A percentile compares a stretch with the other conserved stretches of the same genome.
Evolutionary conservation across 2,113 vertebrate species (phyloP).

Genomic region (Xiphorhynchus elegans): DNA sequence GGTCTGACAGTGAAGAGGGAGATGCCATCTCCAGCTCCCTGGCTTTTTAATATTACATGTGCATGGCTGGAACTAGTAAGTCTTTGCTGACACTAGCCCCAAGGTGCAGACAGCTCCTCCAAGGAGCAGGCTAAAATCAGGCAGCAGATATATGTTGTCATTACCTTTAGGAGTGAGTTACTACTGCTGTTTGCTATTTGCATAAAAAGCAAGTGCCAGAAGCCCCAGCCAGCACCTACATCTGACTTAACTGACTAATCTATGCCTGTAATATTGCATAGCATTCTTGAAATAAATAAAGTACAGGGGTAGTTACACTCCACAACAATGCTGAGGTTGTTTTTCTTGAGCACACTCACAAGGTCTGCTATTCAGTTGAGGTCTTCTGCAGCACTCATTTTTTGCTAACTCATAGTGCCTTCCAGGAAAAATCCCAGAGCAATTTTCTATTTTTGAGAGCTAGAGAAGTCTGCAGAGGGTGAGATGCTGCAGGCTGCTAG

Average conservation of each 20-base stretch:
- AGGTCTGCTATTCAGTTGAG: neutral
- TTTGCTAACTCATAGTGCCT: conserved; percentile 1
- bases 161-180: conserved; percentile 10
- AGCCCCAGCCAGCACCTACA: neutral
- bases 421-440: conserved; percentile 38
- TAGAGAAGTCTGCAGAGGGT: neutral
- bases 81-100: conserved; percentile 1
- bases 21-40: neutral
- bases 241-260: neutral
- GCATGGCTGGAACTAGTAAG: neutral
- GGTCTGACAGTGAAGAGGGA: neutral
- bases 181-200: neutral
- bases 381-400: conserved; percentile 7
- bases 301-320: neutral
- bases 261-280: neutral
- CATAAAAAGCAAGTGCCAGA: neutral
- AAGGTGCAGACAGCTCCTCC: neutral
- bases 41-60: conserved; percentile 13
- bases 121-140: neutral
- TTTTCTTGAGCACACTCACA: neutral
- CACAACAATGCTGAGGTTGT: neutral
- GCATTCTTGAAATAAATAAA: neutral
- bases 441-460: conserved; percentile 18
- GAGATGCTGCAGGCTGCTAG: neutral
- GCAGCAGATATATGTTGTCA: neutral